Base-by-base conservation (phyloP, 1,140 invertebrate genomes). In the Colletes latitarsis region DNA sequence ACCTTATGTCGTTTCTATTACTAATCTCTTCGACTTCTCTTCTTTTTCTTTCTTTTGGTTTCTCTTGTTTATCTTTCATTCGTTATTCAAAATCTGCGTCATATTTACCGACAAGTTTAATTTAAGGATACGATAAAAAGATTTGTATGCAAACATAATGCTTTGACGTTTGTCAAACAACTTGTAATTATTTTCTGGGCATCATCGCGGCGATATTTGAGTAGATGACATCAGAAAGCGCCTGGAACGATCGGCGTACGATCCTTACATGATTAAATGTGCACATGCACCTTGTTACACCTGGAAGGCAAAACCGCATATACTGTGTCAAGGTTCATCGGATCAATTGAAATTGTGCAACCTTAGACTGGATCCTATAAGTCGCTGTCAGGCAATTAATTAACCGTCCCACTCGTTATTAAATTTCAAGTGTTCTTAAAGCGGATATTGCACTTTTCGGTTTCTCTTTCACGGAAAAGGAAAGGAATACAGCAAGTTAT, bases 271-370 rank as follows among this genome's bases (percentile, higher is more conserved):
- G 49, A 71, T 77, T 62, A 77, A 77, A 78, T 63, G 53, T 63
- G 53, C 63, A 52, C 46, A 53, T 60, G 30, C 57, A 71, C 19
- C 55, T 58, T 12, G 30, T 41, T 43, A 10, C 57, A 71, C 30
- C 57, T 78, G 14, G 69, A 78, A 72, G 62, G 76, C 21, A 78
- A 62, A 72, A 52, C 57, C 68, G 39, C 57, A 62, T 63, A 60
- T 72, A 78, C 49, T 55, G 49, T 78, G 76, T 72, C 76, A 78
- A 78, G 68, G 76, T 78, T 78, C 68, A 78, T 43, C 8, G 76
- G 69, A 78, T 72, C 58, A 72, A 72, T 78, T 63, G 68, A 55
- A 55, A 78, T 78, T 72, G 58, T 72, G 68, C 19, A 72, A 63
- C 15, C n/a, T 62, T 53, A 72, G 43, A 66, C n/a, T 6, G n/a